These are phyloP conservation scores for Oceanodroma tethys DNA, from an alignment of 2,113 vertebrate species.

Conservation along the genomic window DNA sequence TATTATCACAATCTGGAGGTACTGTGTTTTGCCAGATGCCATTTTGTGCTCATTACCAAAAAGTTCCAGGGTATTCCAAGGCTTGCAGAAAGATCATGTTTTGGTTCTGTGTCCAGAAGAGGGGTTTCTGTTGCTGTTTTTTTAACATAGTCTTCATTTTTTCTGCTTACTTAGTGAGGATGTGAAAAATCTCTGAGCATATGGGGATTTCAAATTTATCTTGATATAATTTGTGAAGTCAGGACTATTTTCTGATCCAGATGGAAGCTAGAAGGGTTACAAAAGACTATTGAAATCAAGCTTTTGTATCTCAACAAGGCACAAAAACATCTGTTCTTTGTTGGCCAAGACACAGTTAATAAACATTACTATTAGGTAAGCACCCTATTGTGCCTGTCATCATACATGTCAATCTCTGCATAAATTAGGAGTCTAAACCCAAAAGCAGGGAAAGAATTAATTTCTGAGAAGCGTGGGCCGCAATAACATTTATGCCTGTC, in stretches of 20 bases:
- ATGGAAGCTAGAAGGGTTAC: neutral
- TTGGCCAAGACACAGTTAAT: conserved; percentile 29
- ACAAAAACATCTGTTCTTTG: conserved; percentile 32
- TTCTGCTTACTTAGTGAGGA: neutral
- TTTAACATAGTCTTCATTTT: neutral
- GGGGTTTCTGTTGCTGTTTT: neutral
- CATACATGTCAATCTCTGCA: neutral
- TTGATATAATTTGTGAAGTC: neutral
- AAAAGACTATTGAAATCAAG: neutral
- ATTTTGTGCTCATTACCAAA: neutral
- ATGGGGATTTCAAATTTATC: neutral
- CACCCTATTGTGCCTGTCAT: neutral
- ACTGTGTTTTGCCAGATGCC: conserved; percentile 9
- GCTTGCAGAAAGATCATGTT: neutral
- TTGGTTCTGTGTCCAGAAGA: neutral
- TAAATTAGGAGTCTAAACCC: neutral
- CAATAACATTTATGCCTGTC: neutral
- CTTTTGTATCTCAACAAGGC: neutral
- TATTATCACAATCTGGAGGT: conserved; percentile 10
- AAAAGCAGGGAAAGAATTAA: neutral
- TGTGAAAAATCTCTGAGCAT: neutral
- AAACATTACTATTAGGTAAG: conserved; percentile 30
- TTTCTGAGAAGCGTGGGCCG: neutral
- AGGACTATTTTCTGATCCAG: conserved; percentile 15
- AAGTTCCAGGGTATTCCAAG: neutral